Percentiles rank a stretch among this genome's conserved stretches.
Evolutionary conservation across 2,888 invertebrate genomes (phyloP).

Genomic region (Campoplex nolae): DNA sequence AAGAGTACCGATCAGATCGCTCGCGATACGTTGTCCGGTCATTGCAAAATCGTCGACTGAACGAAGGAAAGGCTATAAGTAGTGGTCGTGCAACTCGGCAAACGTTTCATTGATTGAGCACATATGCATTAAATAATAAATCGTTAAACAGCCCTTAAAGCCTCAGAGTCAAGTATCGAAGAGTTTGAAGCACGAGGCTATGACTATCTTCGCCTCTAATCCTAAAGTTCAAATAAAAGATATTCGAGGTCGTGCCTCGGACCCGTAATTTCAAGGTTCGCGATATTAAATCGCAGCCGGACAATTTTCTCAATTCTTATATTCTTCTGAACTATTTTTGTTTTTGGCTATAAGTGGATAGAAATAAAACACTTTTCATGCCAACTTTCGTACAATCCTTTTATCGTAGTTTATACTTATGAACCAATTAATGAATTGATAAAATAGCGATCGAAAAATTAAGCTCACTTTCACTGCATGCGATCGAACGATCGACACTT

Average conservation of each 20-base stretch:
- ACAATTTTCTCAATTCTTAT: not conserved
- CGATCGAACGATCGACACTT: not conserved
- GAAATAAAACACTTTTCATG: not conserved
- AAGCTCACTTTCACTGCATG: not conserved
- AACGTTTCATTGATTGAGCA: conserved; percentile 73
- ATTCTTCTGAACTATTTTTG: not conserved
- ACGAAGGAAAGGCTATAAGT: conserved; percentile 60
- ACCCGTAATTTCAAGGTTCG: conserved; percentile 22
- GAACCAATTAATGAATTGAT: not conserved
- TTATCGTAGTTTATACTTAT: not conserved
- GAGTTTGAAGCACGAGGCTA: conserved; percentile 19
- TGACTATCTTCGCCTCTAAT: conserved; percentile 22
- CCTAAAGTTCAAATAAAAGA: conserved; percentile 1
- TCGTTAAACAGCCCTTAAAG: conserved; percentile 18
- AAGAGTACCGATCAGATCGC: not conserved
- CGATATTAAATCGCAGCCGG: conserved; percentile 10
- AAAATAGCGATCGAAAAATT: not conserved
- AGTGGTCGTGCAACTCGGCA: conserved; percentile 57
- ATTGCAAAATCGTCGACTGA: conserved; percentile 63
- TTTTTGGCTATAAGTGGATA: conserved; percentile 12
- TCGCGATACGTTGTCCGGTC: conserved; percentile 36
- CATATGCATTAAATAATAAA: conserved; percentile 71
- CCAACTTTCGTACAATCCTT: not conserved
- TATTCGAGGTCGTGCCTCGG: conserved; percentile 47
- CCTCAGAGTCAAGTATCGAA: conserved; percentile 50